Evolutionary conservation across 2,888 invertebrate species (phyloP).

Genomic region (Watsonalla cultraria): DNA sequence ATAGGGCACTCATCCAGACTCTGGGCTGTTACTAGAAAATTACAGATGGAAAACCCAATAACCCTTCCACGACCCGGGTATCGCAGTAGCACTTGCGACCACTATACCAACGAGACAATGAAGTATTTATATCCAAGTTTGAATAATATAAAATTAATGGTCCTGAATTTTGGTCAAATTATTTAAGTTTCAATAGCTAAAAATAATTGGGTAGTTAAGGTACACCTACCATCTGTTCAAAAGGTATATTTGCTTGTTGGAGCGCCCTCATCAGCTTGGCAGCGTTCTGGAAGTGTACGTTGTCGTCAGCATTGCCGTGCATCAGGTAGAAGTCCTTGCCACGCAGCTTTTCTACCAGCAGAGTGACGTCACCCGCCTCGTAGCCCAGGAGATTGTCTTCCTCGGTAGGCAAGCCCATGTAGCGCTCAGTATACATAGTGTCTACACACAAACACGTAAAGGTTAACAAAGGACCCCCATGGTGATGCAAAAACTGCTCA

Average conservation of each 20-base stretch:
- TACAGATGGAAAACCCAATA: too few species aligned
- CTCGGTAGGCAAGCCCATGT: conserved; percentile 89
- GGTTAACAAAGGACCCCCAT: not conserved
- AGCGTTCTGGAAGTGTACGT: conserved; percentile 93
- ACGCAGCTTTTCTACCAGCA: conserved; percentile 81
- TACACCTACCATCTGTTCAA: conserved; percentile 86
- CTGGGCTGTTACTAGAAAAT: too few species aligned
- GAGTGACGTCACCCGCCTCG: conserved; percentile 84
- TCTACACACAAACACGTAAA: conserved; percentile 80
- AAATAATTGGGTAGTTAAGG: not conserved
- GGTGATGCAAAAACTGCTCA: too few species aligned
- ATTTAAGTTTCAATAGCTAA: too few species aligned
- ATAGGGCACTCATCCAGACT: too few species aligned
- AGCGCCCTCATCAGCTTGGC: conserved; percentile 87
- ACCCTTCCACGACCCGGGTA: too few species aligned
- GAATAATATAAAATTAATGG: too few species aligned
- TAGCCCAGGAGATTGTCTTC: conserved; percentile 87
- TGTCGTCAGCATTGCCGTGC: conserved; percentile 95
- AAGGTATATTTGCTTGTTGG: conserved; percentile 85
- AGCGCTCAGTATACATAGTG: conserved; percentile 95
- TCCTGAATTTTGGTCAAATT: too few species aligned
- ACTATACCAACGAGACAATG: too few species aligned
- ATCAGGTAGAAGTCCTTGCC: conserved; percentile 88
- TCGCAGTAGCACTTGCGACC: too few species aligned
- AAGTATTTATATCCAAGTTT: too few species aligned